These are phyloP conservation scores for Nyctalus aviator DNA, from an alignment of 2,797 vertebrate species.

Conservation along the genomic window DNA sequence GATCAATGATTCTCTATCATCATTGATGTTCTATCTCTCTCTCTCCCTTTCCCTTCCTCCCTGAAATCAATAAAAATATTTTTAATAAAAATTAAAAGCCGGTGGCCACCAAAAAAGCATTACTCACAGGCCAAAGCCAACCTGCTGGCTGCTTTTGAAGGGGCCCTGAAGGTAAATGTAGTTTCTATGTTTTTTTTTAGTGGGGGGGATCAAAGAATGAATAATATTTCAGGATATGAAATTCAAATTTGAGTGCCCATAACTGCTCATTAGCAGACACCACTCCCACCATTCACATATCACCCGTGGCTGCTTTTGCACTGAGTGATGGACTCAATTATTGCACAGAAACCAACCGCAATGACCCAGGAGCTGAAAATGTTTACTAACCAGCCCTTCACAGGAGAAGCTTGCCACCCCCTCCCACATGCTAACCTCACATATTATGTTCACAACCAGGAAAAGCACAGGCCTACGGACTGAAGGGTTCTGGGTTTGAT, in stretches of 20 bases:
- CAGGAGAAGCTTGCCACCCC: background rate
- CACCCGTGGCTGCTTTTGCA: background rate
- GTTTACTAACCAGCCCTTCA: background rate
- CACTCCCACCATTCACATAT: rapidly evolving
- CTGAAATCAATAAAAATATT: no score
- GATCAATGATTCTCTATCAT: no score
- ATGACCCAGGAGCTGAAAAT: background rate
- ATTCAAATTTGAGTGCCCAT: background rate
- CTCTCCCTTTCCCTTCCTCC: no score
- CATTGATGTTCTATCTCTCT: no score
- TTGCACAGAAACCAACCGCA: background rate
- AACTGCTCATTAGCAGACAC: background rate
- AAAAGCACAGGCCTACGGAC: no score
- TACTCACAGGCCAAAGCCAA: background rate
- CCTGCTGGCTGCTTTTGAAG: background rate
- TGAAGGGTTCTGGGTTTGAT: no score
- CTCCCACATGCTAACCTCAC: background rate
- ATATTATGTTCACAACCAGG: background rate
- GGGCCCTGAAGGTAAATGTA: background rate
- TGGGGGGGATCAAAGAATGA: background rate
- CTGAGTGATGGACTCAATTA: background rate
- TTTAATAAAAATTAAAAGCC: background rate
- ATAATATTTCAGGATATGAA: background rate
- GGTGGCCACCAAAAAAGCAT: background rate
- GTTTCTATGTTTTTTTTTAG: background rate